These are phyloP conservation scores for Macrophya alboannulata DNA, from an alignment of 2,888 invertebrate species.

Conservation along the genomic window DNA sequence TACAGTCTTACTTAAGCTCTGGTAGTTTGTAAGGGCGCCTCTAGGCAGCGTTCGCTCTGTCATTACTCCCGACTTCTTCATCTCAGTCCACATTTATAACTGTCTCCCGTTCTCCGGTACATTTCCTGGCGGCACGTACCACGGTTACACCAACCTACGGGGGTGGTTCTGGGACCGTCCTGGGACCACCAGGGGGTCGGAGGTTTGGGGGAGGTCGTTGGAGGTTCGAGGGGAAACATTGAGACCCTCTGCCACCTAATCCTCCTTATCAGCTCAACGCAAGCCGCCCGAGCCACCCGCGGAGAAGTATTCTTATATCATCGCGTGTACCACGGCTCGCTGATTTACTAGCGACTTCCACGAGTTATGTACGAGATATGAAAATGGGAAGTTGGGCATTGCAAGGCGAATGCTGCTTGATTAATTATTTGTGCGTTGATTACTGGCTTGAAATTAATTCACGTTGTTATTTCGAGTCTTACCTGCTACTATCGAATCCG, in stretches of 20 bases:
- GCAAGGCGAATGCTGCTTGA: constrained; percentile 13
- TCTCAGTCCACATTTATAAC: constrained; percentile 57
- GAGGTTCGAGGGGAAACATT: constrained; percentile 45
- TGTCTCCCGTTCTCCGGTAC: constrained; percentile 52
- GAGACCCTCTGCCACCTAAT: constrained; percentile 56
- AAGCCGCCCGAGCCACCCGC: constrained; percentile 55
- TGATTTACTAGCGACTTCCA: constrained; percentile 53
- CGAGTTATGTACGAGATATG: constrained; percentile 54
- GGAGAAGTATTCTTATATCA: constrained; percentile 54
- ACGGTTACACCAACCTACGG: constrained; percentile 16
- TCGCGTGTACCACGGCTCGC: constrained; percentile 48
- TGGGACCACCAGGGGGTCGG: constrained; percentile 23
- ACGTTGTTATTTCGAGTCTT: neutral
- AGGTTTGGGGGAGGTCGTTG: constrained; percentile 34
- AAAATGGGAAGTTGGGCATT: constrained; percentile 30
- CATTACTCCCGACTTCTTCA: constrained; percentile 59
- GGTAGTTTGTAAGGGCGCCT: constrained; percentile 57
- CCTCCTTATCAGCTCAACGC: constrained; percentile 58
- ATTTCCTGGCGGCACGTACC: constrained; percentile 51
- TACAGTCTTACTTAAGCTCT: constrained; percentile 56
- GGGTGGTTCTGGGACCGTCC: constrained; percentile 44
- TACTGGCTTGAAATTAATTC: constrained; percentile 15
- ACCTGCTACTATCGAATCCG: neutral
- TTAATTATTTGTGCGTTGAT: constrained; percentile 38
- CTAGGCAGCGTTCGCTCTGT: constrained; percentile 57